Base-by-base conservation (phyloP, 2,888 invertebrate genomes). In the Drosophila nr. medialis region DNA sequence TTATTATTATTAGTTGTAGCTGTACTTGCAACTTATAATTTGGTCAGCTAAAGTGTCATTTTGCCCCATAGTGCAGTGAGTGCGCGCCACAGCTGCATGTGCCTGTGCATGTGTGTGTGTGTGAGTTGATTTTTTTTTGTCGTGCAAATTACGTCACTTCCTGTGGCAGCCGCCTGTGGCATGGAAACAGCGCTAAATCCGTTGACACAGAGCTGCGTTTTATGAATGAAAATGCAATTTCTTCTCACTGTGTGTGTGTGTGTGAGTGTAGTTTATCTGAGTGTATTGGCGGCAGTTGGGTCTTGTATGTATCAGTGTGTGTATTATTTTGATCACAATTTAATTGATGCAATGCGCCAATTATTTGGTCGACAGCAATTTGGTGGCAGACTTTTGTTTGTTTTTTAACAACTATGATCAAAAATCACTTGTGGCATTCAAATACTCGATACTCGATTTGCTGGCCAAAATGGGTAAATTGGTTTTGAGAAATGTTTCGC, bases 261-360 rank as follows among this genome's bases (percentile, higher is more conserved):
- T 29, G 40, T 38, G 21, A 49, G 30, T 61, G 34, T 15, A 4
- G 53, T 11, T 42, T 29, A 2, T 48, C 30, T 32, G 38, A 24
- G 60, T 60, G 38, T 48, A 24, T 24, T 45, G 8, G 24, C 4
- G 8, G 15, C 45, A 8, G 45, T 15, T 24, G 24, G 7, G 15
- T 2, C 2, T 45, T 45, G 21, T 48, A 36, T n/a, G 24, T 51
- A 24, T 13, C 13, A 45, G 34, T 55, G 29, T 24, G 18, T 58
- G 18, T 29, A 34, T 38, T 58, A 69, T 62, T 56, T 40, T 29
- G 38, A 56, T 40, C 63, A 24, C 49, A 36, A 24, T 24, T 54
- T 56, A 54, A 53, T 54, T 80, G 77, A 72, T 82, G 82, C 83
- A 85, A 15, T 85, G 77, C 61, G 62, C 36, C 73, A 78, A 71